Evolutionary conservation across 35 echinoderm and acorn worm genomes (phyloP).

Genomic region (Amphiura filiformis): DNA sequence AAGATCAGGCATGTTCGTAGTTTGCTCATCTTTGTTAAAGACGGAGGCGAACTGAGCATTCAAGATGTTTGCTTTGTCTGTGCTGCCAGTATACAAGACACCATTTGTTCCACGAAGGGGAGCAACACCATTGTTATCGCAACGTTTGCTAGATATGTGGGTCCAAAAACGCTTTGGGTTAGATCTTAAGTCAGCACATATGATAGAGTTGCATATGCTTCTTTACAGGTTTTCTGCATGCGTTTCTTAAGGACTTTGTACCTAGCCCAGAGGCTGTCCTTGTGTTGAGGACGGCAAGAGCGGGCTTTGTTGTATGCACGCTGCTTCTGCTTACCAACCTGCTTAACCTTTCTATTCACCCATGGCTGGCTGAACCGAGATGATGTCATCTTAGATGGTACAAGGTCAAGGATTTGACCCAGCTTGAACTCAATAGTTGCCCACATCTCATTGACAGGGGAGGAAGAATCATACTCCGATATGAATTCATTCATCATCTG

Average conservation of each 20-base stretch:
- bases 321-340: slow-evolving; percentile 28
- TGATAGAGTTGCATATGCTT: slow-evolving; percentile 37
- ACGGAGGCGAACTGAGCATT: slow-evolving; percentile 46
- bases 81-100: slow-evolving; percentile 27
- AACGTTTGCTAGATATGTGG: slow-evolving; percentile 32
- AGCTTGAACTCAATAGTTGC: slow-evolving; percentile 1
- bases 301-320: slow-evolving; percentile 46
- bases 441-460: slow-evolving; percentile 5
- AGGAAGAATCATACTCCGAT: not conserved
- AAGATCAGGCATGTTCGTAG: slow-evolving; percentile 13
- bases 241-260: slow-evolving; percentile 2
- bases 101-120: slow-evolving; percentile 35
- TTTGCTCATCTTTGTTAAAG: slow-evolving; percentile 47
- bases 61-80: slow-evolving; percentile 39
- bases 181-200: slow-evolving; percentile 35
- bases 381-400: slow-evolving; percentile 21
- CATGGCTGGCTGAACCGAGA: slow-evolving; percentile 20
- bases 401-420: not conserved
- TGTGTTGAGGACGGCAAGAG: not conserved
- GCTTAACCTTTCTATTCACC: slow-evolving; percentile 20
- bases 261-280: not conserved
- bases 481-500: not conserved
- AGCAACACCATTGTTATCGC: slow-evolving; percentile 51
- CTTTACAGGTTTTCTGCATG: slow-evolving; percentile 16
- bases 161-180: slow-evolving; percentile 44